phyloP scores from a whole-genome alignment of 2,797 vertebrate genomes.

The Synanceia verrucosa region DNA sequence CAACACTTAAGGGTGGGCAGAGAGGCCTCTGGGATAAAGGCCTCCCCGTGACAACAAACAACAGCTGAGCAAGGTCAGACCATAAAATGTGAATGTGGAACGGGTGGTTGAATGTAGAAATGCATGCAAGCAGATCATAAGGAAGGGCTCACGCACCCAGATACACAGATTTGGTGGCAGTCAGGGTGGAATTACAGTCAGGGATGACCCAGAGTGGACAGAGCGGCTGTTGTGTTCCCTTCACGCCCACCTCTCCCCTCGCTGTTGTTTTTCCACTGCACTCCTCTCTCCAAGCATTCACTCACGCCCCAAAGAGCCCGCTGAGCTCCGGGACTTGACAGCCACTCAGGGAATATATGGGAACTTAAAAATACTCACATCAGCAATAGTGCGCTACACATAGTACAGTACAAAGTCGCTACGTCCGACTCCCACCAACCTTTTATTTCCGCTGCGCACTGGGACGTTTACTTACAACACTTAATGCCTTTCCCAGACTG shows the following conservation, averaged over 20 bases:
- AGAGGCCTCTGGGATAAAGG: constrained; percentile 29
- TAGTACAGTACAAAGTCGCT: constrained; percentile 47
- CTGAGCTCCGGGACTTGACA: constrained; percentile 67
- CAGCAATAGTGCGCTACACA: constrained; percentile 63
- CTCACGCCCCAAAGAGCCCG: constrained; percentile 67
- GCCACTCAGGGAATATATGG: constrained; percentile 73
- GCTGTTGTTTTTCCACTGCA: constrained; percentile 62
- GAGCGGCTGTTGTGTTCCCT: constrained; percentile 18
- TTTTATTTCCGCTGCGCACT: constrained; percentile 64
- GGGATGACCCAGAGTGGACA: constrained; percentile 13
- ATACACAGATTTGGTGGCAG: constrained; percentile 18
- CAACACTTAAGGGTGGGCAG: constrained; percentile 41
- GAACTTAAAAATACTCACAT: constrained; percentile 79
- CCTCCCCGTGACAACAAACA: constrained; percentile 59
- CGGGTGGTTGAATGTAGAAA: constrained; percentile 18
- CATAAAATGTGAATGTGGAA: constrained; percentile 34
- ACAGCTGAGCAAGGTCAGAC: constrained; percentile 78
- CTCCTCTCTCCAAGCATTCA: constrained; percentile 51
- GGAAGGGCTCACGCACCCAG: constrained; percentile 1
- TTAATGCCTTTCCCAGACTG: constrained; percentile 74
- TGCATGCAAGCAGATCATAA: constrained; percentile 8
- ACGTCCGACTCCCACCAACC: constrained; percentile 35
- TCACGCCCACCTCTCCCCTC: constrained; percentile 28
- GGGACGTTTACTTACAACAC: constrained; percentile 56
- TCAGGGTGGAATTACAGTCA: constrained; percentile 43